A percentile compares a stretch with the other conserved stretches of the same genome.
Evolutionary conservation across 2,113 vertebrate species (phyloP).

Genomic region (Rutilus rutilus): DNA sequence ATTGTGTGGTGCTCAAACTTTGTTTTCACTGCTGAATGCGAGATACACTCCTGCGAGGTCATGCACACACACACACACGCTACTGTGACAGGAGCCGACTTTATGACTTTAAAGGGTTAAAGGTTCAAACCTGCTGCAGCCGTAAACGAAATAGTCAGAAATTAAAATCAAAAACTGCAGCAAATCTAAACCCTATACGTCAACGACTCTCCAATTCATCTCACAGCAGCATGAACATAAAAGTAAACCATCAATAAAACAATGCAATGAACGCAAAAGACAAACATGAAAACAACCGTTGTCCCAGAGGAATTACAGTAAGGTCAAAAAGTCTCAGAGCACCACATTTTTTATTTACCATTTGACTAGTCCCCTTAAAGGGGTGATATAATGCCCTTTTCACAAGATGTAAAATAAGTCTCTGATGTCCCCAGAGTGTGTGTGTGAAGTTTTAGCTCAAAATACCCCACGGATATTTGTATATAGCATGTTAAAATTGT

Average conservation of each 20-base stretch:
- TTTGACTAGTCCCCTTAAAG: no score
- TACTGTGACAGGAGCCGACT: slow-evolving; percentile 61
- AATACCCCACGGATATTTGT: no score
- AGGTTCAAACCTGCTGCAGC: slow-evolving; percentile 76
- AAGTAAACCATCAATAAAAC: slow-evolving; percentile 32
- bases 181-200: slow-evolving; percentile 74
- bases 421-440: no score
- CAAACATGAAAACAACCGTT: background rate
- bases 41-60: slow-evolving; percentile 99
- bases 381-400: no score
- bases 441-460: no score
- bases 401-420: no score
- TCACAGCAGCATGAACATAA: slow-evolving; percentile 79
- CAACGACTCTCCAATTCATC: slow-evolving; percentile 53
- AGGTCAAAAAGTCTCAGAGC: background rate
- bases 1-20: slow-evolving; percentile 99
- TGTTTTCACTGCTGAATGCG: slow-evolving; percentile 99
- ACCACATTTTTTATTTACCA: background rate
- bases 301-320: background rate
- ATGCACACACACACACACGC: slow-evolving; percentile 51
- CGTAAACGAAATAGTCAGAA: slow-evolving; percentile 51
- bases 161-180: slow-evolving; percentile 64
- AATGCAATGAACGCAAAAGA: background rate
- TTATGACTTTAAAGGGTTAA: slow-evolving; percentile 64
- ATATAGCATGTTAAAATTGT: no score